Evolutionary conservation across 2,113 vertebrate genomes (phyloP), one percentile per base, ranked within the genome.

Genomic region (Halichoerus grypus): DNA sequence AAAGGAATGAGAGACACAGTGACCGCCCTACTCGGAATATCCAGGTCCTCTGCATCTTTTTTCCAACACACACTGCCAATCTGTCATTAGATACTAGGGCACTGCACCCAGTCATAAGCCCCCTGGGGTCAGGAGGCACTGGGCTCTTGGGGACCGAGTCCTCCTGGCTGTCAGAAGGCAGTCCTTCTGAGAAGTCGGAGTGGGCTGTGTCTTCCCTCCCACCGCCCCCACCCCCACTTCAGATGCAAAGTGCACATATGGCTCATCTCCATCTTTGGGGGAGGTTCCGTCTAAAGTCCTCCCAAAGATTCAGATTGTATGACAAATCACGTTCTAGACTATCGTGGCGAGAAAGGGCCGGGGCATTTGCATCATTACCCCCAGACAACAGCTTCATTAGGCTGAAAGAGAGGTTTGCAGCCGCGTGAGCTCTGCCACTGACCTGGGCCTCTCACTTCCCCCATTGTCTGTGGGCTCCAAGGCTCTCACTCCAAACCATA

Each of bases 321-420:
- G 98, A 98, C 98, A 98, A 98, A 98, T 98, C 98, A 98, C 98
- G 98, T 98, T 98, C 98, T 98, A 98, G 98, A 98, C 98, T 98
- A 98, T 98, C 90, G 10, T 82, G 12, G 88, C 36, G 28, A 98
- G 95, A 98, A 97, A 98, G 98, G 97, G 96, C 97, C 28, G 11
- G 80, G 93, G 97, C 98, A 96, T 98, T 98, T 98, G 98, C 98
- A 98, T 99, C 98, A 98, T 98, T 99, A 98, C 98, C 98, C 98
- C 98, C 98, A 98, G 98, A 99, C 98, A 99, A 99, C 98, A 97
- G 98, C 98, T 98, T 98, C 98, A 98, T 99, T 98, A 98, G 97
- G 95, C 98, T 98, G 98, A 98, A 98, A 98, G 97, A 97, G 98
- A 98, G 98, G 97, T 98, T 98, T 97, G 97, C 96, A 97, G 98